Evolutionary conservation across 2,113 vertebrate species (phyloP).

Genomic region (Micromys minutus): DNA sequence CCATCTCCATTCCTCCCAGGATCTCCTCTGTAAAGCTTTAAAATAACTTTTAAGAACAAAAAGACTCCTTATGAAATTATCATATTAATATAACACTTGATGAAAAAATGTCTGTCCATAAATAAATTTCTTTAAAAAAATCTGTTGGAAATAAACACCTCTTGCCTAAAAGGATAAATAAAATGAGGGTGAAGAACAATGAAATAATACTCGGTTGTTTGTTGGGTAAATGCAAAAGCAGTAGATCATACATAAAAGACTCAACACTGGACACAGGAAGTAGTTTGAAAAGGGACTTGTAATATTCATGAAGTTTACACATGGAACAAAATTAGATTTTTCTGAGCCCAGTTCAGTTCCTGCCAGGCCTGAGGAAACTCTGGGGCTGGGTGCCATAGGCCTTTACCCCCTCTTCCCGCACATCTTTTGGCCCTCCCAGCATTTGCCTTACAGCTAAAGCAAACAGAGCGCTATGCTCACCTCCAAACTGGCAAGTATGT

Average conservation of each 20-base stretch:
- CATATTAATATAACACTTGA: background rate
- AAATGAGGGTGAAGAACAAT: background rate
- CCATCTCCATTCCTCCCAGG: no score
- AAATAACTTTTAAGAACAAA: background rate
- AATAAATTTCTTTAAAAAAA: constrained; percentile 29
- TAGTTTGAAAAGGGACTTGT: rapidly evolving
- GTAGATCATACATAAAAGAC: no score
- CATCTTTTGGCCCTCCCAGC: background rate
- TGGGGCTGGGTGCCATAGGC: no score
- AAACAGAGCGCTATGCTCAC: background rate
- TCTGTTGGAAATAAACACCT: background rate
- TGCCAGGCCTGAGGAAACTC: background rate
- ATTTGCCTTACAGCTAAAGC: background rate
- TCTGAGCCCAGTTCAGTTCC: background rate
- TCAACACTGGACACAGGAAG: no score
- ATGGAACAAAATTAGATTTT: background rate
- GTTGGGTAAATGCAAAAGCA: background rate
- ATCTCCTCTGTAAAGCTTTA: background rate
- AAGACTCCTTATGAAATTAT: constrained; percentile 19
- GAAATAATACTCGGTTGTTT: background rate
- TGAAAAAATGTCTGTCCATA: background rate
- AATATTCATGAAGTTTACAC: rapidly evolving
- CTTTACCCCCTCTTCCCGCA: background rate
- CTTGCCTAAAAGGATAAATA: background rate
- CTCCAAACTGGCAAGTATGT: background rate